Evolutionary conservation across 2,113 vertebrate genomes (phyloP).

Genomic region (Sceloporus tristichus): DNA sequence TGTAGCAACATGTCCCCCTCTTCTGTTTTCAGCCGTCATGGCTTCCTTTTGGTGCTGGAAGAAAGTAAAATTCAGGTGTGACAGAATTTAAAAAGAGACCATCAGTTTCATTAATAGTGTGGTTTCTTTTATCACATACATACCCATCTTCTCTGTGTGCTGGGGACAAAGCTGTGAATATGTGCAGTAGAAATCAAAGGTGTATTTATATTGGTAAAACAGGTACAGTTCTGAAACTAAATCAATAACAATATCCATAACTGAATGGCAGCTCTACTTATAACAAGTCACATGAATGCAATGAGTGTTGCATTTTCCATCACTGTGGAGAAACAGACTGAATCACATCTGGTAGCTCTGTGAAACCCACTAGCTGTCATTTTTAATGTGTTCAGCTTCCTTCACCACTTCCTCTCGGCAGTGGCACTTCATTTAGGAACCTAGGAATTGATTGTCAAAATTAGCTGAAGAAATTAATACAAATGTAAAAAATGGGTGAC

Average conservation of each 20-base stretch:
- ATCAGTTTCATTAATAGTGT: no score
- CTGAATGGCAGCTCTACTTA: not conserved
- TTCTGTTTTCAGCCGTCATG: not conserved
- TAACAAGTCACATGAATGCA: not conserved
- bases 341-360: accelerated
- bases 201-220: not conserved
- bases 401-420: not conserved
- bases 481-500: conserved; percentile 20
- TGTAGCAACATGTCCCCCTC: not conserved
- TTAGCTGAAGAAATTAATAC: conserved; percentile 46
- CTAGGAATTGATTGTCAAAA: conserved; percentile 14
- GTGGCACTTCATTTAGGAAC: accelerated
- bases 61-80: no score
- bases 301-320: not conserved
- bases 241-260: not conserved
- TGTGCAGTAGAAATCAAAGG: not conserved
- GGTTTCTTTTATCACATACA: no score
- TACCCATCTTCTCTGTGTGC: no score
- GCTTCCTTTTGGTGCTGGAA: not conserved
- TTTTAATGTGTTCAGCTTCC: not conserved
- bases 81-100: no score
- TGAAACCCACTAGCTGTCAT: not conserved
- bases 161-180: no score
- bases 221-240: not conserved
- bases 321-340: not conserved